Percentiles rank a stretch among this genome's conserved stretches.
Evolutionary conservation across 2,797 vertebrate genomes (phyloP).

Genomic region (Cetoscarus ocellatus): DNA sequence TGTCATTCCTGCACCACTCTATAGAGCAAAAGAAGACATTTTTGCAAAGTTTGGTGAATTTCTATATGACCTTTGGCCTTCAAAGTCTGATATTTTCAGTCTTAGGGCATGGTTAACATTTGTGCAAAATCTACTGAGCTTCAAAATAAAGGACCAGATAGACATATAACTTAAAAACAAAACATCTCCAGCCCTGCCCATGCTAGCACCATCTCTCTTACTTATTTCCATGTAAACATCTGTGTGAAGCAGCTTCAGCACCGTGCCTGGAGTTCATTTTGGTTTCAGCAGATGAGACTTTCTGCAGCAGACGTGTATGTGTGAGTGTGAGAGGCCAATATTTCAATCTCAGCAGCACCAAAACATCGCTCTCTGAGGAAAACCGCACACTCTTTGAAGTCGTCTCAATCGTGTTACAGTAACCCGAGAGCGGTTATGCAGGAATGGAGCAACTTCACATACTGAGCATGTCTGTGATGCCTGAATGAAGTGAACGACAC

Average conservation of each 20-base stretch:
- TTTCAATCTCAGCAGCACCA: constrained; percentile 19
- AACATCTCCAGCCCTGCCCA: not conserved
- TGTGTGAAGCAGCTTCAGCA: not conserved
- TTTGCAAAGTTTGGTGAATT: too few species aligned
- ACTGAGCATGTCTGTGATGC: constrained; percentile 2
- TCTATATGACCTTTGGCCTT: too few species aligned
- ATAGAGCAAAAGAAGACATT: too few species aligned
- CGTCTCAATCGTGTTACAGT: constrained; percentile 33
- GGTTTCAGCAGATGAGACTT: constrained; percentile 22
- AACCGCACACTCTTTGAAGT: constrained; percentile 55
- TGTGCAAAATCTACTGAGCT: too few species aligned
- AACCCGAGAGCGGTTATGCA: constrained; percentile 28
- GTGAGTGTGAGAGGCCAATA: constrained; percentile 12
- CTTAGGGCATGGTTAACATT: too few species aligned
- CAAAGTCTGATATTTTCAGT: too few species aligned
- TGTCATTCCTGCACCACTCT: too few species aligned
- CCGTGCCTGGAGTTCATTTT: constrained; percentile 5
- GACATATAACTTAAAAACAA: too few species aligned
- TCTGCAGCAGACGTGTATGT: not conserved
- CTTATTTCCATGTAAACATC: constrained; percentile 17
- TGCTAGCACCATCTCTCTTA: constrained; percentile 10
- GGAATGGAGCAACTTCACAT: constrained; percentile 38
- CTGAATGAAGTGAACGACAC: constrained; percentile 30
- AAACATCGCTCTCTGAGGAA: constrained; percentile 17
- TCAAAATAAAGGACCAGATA: too few species aligned